Evolutionary conservation across 2,888 invertebrate genomes (phyloP).

Genomic region (Drosophila heteroneura): DNA sequence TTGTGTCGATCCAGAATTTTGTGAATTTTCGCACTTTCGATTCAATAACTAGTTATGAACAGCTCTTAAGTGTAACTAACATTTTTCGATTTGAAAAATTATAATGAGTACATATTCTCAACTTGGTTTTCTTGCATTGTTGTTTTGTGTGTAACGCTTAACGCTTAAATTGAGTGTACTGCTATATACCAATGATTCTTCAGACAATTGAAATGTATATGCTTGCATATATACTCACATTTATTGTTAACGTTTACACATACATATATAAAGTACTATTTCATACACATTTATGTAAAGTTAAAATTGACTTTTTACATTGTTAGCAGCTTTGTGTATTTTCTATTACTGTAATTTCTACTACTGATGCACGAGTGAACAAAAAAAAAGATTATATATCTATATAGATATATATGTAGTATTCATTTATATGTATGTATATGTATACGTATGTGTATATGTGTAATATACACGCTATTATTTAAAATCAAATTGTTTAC

Average conservation of each 20-base stretch:
- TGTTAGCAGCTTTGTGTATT: constrained; percentile 44
- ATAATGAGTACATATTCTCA: constrained; percentile 62
- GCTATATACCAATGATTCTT: constrained; percentile 25
- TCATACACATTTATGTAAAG: constrained; percentile 27
- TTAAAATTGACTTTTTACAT: constrained; percentile 77
- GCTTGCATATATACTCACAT: constrained; percentile 12
- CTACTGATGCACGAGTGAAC: constrained; percentile 11
- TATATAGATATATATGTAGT: constrained; percentile 7
- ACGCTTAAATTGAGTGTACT: constrained; percentile 12
- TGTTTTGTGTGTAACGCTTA: constrained; percentile 1
- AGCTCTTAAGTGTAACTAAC: constrained; percentile 59
- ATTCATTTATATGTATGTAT: constrained; percentile 17
- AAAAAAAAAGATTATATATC: constrained; percentile 16
- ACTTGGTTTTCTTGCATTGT: constrained; percentile 36
- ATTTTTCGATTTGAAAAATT: constrained; percentile 58
- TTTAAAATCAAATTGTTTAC: constrained; percentile 14
- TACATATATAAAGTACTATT: constrained; percentile 32
- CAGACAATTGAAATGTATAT: constrained; percentile 8
- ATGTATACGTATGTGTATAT: constrained; percentile 31
- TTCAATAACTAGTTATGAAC: constrained; percentile 25
- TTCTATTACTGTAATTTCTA: constrained; percentile 5
- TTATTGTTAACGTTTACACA: not conserved
- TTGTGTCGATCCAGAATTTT: not conserved
- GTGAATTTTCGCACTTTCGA: constrained; percentile 11
- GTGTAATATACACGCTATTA: constrained; percentile 9